Percentiles rank a stretch among this genome's conserved stretches.
Evolutionary conservation across 2,797 vertebrate species (phyloP).

Genomic region (Euphonia xanthogaster): DNA sequence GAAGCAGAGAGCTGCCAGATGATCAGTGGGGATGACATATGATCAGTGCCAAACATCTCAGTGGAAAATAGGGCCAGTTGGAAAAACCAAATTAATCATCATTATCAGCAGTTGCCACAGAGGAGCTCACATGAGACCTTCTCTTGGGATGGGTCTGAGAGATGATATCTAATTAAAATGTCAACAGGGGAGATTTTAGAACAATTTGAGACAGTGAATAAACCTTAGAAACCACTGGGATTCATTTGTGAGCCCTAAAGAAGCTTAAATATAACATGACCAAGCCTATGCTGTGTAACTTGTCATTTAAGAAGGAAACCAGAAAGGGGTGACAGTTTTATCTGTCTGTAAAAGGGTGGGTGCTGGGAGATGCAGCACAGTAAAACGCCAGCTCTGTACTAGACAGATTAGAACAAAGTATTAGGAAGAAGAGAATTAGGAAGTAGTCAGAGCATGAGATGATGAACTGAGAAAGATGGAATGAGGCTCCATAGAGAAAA

Average conservation of each 20-base stretch:
- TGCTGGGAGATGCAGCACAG: background rate
- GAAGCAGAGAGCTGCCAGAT: constrained; percentile 43
- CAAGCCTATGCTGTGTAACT: background rate
- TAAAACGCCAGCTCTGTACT: background rate
- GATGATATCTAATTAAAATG: constrained; percentile 22
- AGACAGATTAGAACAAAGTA: background rate
- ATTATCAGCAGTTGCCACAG: constrained; percentile 36
- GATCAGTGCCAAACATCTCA: constrained; percentile 28
- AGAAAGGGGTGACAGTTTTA: background rate
- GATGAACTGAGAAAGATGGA: background rate
- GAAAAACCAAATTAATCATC: constrained; percentile 58
- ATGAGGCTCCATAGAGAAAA: background rate
- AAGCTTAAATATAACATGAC: background rate
- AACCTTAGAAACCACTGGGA: background rate
- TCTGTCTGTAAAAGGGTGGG: background rate
- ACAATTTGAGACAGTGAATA: background rate
- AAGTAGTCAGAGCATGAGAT: background rate
- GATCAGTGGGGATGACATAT: constrained; percentile 16
- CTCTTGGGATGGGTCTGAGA: constrained; percentile 15
- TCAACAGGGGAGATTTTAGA: constrained; percentile 2
- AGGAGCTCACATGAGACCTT: constrained; percentile 2
- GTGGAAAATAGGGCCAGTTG: constrained; percentile 43
- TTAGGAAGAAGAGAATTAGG: background rate
- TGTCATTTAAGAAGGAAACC: background rate
- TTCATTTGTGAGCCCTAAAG: background rate